Base-by-base conservation (phyloP, 2,797 vertebrate species). In the Morelia viridis region DNA sequence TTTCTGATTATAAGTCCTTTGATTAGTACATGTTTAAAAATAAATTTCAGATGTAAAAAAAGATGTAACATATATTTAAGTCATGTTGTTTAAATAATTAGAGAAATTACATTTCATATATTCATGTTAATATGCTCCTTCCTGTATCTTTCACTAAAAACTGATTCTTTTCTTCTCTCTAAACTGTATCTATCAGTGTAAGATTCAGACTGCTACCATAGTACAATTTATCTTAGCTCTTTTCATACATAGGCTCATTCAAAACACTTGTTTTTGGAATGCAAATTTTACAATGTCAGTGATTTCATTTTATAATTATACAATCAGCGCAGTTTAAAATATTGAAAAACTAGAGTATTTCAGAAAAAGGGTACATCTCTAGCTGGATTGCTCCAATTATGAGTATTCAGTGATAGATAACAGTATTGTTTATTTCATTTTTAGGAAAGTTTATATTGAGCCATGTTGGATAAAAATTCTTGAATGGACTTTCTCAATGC, bases 391-490 rank as follows among this genome's bases (percentile, higher is more conserved):
- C 50, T 65, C 31, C 3, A 90, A 31, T 58, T 92, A n/a, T 24
- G 1, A n/a, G n/a, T 84, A 53, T n/a, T 28, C 4, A 26, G 68
- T 13, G 35, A 56, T 50, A 53, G 53, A 58, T 58, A 53, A 7
- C 11, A 31, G 2, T 0, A 76, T 0, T 46, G 3, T 92, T 92
- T 94, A 87, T 4, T 94, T 95, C 0, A 13, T 90, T 92, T 95
- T 93, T n/a, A 2, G 88, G 19, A 58, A 46, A 87, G 0, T 88
- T 60, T 90, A 22, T 71, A 13, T 92, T 71, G 3, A 87, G 4
- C 84, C 91, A 68, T 89, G 91, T 1, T 65, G 65, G 9, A 71
- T 93, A 65, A 89, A 76, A 56, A 6, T 76, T 7, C 12, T 92
- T 41, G 53, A 64, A 76, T 35, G 31, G 4, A n/a, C 19, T 89